A percentile compares a stretch with the other conserved stretches of the same genome.
phyloP scores from a whole-genome alignment of 2,888 invertebrate genomes.

The Pinctada fucata region DNA sequence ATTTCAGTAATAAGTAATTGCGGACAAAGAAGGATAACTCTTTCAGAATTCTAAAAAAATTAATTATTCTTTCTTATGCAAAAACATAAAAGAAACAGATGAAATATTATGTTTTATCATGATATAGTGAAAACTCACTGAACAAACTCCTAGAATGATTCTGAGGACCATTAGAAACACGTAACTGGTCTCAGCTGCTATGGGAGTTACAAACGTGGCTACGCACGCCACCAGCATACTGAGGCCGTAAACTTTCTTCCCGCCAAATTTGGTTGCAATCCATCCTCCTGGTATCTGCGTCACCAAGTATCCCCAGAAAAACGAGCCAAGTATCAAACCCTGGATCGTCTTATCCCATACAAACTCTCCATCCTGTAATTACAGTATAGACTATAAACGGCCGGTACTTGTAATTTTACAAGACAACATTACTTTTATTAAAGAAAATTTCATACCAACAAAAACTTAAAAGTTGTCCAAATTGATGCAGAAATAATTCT shows the following conservation, averaged over 20 bases:
- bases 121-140: slow-evolving; percentile 56
- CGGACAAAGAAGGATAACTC: no score
- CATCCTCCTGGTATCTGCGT: slow-evolving; percentile 71
- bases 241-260: slow-evolving; percentile 66
- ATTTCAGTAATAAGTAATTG: no score
- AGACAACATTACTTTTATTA: no score
- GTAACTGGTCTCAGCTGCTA: slow-evolving; percentile 62
- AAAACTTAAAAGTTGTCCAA: no score
- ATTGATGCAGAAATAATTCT: no score
- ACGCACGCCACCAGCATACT: slow-evolving; percentile 65
- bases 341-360: slow-evolving; percentile 66
- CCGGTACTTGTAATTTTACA: no score
- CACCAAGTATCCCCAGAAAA: slow-evolving; percentile 70
- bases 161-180: slow-evolving; percentile 62
- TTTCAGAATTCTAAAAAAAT: no score
- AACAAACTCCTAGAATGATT: slow-evolving; percentile 62
- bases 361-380: slow-evolving; percentile 62
- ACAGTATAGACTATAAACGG: not conserved
- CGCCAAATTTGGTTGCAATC: slow-evolving; percentile 70
- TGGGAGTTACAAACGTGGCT: slow-evolving; percentile 67
- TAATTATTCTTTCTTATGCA: no score
- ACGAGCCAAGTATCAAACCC: slow-evolving; percentile 66
- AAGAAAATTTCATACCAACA: no score
- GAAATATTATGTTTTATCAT: not conserved
- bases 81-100: no score